Evolutionary conservation across 2,113 vertebrate genomes (phyloP).

Genomic region (Python bivittatus): DNA sequence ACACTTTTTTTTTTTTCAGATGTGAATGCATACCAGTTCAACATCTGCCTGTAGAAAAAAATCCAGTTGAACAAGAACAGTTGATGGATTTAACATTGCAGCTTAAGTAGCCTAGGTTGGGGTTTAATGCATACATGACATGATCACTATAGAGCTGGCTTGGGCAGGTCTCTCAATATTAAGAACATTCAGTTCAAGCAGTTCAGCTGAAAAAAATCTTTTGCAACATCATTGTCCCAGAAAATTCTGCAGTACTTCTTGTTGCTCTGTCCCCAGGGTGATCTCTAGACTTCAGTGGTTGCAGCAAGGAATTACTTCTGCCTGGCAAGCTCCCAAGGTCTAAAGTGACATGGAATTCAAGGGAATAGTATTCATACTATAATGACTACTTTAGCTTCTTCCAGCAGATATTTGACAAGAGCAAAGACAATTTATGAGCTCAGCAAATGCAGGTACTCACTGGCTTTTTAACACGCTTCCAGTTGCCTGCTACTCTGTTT

Average conservation of each 20-base stretch:
- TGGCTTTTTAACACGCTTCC: not conserved
- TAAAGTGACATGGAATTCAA: not conserved
- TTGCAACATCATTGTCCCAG: not conserved
- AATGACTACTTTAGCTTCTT: rapidly evolving
- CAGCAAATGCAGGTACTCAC: constrained; percentile 15
- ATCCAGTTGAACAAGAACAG: not conserved
- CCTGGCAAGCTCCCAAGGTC: not conserved
- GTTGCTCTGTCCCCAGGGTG: not conserved
- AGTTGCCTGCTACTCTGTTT: constrained; percentile 18
- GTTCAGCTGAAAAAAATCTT: not conserved
- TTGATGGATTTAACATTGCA: not conserved
- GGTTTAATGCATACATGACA: not conserved
- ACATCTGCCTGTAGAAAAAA: not conserved
- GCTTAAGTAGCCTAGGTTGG: not conserved
- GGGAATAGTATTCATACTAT: not conserved
- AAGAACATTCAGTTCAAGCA: not conserved
- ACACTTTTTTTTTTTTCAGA: not conserved
- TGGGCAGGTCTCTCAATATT: not conserved
- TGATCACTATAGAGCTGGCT: not conserved
- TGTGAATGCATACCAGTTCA: not conserved
- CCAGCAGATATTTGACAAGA: constrained; percentile 22
- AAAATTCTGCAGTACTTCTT: not conserved
- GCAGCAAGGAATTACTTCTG: not conserved
- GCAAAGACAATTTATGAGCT: constrained; percentile 31
- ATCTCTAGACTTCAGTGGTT: not conserved